phyloP scores from a whole-genome alignment of 2,888 invertebrate genomes.

The Scaptomyza tumidula region DNA sequence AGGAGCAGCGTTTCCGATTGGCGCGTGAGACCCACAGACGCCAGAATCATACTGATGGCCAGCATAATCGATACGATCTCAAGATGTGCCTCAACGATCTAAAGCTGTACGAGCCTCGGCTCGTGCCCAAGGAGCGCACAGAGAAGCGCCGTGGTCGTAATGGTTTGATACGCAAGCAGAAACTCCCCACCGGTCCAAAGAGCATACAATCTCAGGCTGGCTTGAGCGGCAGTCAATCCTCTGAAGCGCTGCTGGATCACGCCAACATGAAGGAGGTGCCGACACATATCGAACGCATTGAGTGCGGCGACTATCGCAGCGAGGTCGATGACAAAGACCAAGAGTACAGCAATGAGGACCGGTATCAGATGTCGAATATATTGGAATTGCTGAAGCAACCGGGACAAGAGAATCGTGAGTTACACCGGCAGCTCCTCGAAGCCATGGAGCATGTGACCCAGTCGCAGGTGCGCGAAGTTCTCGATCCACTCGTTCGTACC shows the following conservation, averaged over 20 bases:
- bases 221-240: neutral
- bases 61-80: slow-evolving; percentile 73
- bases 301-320: slow-evolving; percentile 37
- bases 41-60: neutral
- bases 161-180: slow-evolving; percentile 14
- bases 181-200: neutral
- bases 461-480: slow-evolving; percentile 68
- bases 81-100: slow-evolving; percentile 81
- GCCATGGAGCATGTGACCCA: slow-evolving; percentile 78
- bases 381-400: slow-evolving; percentile 36
- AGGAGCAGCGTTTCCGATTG: slow-evolving; percentile 66
- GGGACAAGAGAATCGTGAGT: slow-evolving; percentile 19
- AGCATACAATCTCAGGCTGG: neutral
- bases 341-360: slow-evolving; percentile 5
- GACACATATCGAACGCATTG: slow-evolving; percentile 56
- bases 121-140: slow-evolving; percentile 64
- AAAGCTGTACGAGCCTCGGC: slow-evolving; percentile 81
- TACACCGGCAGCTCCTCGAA: slow-evolving; percentile 68
- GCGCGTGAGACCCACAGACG: slow-evolving; percentile 56
- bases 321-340: slow-evolving; percentile 19
- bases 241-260: slow-evolving; percentile 19
- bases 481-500: slow-evolving; percentile 73
- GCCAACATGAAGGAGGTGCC: slow-evolving; percentile 36
- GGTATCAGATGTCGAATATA: slow-evolving; percentile 22
- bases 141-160: slow-evolving; percentile 24